These are phyloP conservation scores for Palythoa caribaeorum DNA, from an alignment of 92 coral and sea anemone species.

Conservation along the genomic window DNA sequence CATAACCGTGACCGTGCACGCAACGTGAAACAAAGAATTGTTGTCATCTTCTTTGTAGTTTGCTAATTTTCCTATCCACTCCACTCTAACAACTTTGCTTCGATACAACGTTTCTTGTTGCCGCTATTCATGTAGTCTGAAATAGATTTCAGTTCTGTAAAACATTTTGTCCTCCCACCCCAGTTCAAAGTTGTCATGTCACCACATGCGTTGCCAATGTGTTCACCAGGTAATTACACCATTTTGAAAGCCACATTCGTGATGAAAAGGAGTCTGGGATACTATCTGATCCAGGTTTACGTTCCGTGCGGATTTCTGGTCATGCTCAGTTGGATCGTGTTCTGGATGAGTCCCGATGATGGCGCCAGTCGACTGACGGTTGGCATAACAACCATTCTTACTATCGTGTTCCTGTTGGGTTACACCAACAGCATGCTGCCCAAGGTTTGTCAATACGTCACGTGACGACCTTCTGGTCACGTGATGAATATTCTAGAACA, in stretches of 20 bases:
- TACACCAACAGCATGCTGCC: conserved; percentile 86
- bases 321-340: conserved; percentile 97
- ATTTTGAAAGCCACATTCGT: conserved; percentile 45
- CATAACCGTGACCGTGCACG: too few relatives aligned
- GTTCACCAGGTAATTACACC: conserved; percentile 51
- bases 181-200: background rate
- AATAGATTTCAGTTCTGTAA: too few relatives aligned
- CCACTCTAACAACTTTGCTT: too few relatives aligned
- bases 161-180: background rate
- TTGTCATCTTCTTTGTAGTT: too few relatives aligned
- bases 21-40: too few relatives aligned
- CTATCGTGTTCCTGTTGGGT: conserved; percentile 84
- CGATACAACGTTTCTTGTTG: too few relatives aligned
- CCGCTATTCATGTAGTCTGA: too few relatives aligned
- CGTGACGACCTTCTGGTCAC: background rate
- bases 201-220: background rate
- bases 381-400: conserved; percentile 69
- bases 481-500: background rate
- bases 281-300: conserved; percentile 89
- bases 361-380: conserved; percentile 74
- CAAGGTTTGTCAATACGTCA: conserved; percentile 43
- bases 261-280: conserved; percentile 78
- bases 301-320: conserved; percentile 83
- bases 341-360: conserved; percentile 88
- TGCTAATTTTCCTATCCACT: too few relatives aligned